phyloP scores from a whole-genome alignment of 2,888 invertebrate species.

The Endomychus coccineus region DNA sequence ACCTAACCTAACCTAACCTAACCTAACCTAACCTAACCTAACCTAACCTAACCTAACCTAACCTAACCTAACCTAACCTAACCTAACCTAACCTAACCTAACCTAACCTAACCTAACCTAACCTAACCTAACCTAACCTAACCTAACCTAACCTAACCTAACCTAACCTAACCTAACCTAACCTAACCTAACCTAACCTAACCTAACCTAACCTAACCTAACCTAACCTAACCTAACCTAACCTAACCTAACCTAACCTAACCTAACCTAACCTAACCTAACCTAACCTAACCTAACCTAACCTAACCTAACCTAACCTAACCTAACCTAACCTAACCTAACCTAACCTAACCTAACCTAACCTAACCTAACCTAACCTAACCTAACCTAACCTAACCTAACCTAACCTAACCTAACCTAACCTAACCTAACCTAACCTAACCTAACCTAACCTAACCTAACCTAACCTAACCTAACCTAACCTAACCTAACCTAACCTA shows the following conservation, averaged over 20 bases:
- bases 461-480: constrained; percentile 25
- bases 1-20: constrained; percentile 9
- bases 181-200: constrained; percentile 19
- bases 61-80: constrained; percentile 18
- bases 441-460: constrained; percentile 22
- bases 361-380: constrained; percentile 18
- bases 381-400: constrained; percentile 21
- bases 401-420: constrained; percentile 23
- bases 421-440: constrained; percentile 20
- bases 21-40: constrained; percentile 18
- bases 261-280: constrained; percentile 17
- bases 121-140: constrained; percentile 15
- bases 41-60: constrained; percentile 20
- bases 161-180: constrained; percentile 18
- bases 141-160: constrained; percentile 17
- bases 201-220: constrained; percentile 15
- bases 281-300: constrained; percentile 25
- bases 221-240: constrained; percentile 11
- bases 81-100: constrained; percentile 18
- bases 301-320: constrained; percentile 28
- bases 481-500: constrained; percentile 20
- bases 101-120: constrained; percentile 18
- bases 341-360: constrained; percentile 22
- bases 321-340: constrained; percentile 23
- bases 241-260: constrained; percentile 15